Base-by-base conservation (phyloP, 35 echinoderm and acorn worm genomes). In the Apostichopus parvimensis region DNA sequence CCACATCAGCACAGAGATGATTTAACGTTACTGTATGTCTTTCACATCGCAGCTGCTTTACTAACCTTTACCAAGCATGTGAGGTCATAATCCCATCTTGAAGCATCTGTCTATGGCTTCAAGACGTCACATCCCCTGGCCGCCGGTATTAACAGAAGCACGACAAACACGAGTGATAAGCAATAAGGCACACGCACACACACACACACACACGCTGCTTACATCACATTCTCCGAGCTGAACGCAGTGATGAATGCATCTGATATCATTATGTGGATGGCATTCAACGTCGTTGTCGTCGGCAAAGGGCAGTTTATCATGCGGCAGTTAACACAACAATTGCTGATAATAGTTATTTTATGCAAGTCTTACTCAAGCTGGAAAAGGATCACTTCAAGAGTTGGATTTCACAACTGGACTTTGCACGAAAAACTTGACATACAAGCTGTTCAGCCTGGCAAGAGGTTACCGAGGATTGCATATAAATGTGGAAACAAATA, bases 21-120 rank as follows among this genome's bases (percentile, higher is more conserved):
- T 84, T 84, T 84, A 84, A 84, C 81, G 58, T 14, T 58, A 55
- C 55, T 56, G 53, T 58, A 84, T 23, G 81, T 84, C 81, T 84
- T 84, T n/a, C 53, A 57, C 81, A 84, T 84, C 81, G 12, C 81
- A 84, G 81, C 81, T 84, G 81, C 81, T 25, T 84, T 84, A 58
- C n/a, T 84, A 84, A 84, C 81, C 81, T 84, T 60, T 84, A 84
- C 58, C 71, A 84, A 84, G 54, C 81, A n/a, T 58, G 81, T 84
- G 81, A 84, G 81, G 81, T 84, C 81, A 84, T 84, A 84, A 84
- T 84, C 81, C 81, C 81, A 84, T 84, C 81, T 84, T 84, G 54
- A 58, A 84, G 81, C 81, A 84, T 84, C 81, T 84, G 81, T 84
- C 81, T 84, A 84, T 52, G n/a, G 81, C 81, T 84, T 84, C 81